Conservation (phyloP, 2,113 vertebrate genomes). For the Carlito syrichta region DNA sequence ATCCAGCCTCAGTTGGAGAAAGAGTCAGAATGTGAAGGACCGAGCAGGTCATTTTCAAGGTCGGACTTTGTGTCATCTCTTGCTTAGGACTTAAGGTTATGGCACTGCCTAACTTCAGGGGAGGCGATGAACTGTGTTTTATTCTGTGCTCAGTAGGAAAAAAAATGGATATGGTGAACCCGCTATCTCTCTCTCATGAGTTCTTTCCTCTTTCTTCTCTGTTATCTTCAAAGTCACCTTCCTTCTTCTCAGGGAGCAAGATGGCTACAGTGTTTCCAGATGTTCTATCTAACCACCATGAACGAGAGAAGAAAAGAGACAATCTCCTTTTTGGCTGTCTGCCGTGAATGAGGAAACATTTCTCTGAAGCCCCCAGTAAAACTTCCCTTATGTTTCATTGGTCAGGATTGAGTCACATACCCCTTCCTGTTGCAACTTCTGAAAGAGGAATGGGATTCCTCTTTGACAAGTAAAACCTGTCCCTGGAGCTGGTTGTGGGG, state of each 20-base stretch:
- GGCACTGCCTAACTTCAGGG: background rate
- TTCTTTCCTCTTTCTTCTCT: background rate
- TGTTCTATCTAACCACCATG: background rate
- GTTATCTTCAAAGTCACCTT: background rate
- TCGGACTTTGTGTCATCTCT: background rate
- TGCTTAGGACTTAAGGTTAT: background rate
- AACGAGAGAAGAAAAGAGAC: background rate
- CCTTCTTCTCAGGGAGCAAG: background rate
- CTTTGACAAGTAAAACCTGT: background rate
- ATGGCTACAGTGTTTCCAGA: background rate
- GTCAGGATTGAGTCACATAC: background rate
- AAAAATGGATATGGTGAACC: background rate
- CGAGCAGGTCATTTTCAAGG: background rate
- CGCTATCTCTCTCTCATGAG: background rate
- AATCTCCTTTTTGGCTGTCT: background rate
- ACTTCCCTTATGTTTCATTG: background rate
- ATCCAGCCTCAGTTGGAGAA: background rate
- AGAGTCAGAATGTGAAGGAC: background rate
- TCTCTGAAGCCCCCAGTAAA: background rate
- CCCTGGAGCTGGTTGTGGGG: background rate
- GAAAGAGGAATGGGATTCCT: background rate
- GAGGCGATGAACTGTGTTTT: background rate
- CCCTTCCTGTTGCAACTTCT: background rate
- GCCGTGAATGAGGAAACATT: background rate
- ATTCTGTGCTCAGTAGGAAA: background rate